Percentiles rank a stretch among this genome's conserved stretches.
Evolutionary conservation across 2,888 invertebrate genomes (phyloP).

Genomic region (Imbricaverruca yamaguchii): DNA sequence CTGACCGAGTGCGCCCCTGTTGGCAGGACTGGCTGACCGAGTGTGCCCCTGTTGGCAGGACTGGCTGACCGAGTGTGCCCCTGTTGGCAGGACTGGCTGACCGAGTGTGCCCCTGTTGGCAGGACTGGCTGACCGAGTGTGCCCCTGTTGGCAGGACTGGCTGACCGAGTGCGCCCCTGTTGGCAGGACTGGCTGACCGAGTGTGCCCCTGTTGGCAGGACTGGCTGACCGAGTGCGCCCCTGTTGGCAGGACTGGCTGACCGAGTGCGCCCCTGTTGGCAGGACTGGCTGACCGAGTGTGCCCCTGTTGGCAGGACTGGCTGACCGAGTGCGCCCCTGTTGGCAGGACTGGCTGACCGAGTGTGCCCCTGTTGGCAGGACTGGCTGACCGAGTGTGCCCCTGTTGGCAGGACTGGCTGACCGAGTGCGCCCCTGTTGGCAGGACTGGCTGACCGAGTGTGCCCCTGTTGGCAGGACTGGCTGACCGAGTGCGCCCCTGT

Average conservation of each 20-base stretch:
- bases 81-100: conserved; percentile 74
- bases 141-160: conserved; percentile 65
- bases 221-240: conserved; percentile 90
- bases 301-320: conserved; percentile 65
- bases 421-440: conserved; percentile 81
- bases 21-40: conserved; percentile 85
- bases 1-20: no score
- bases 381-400: conserved; percentile 90
- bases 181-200: no score
- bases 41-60: no score
- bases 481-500: conserved; percentile 73
- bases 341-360: no score
- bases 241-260: conserved; percentile 74
- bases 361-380: conserved; percentile 52
- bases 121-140: no score
- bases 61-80: no score
- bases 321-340: conserved; percentile 85
- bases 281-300: no score
- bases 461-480: conserved; percentile 65
- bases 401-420: conserved; percentile 74
- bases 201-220: conserved; percentile 52
- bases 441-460: no score
- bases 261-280: conserved; percentile 81
- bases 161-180: conserved; percentile 85
- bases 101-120: conserved; percentile 81